Evolutionary conservation across 1,140 invertebrate species (phyloP).

Genomic region (Pseudomyrmex flavicornis): DNA sequence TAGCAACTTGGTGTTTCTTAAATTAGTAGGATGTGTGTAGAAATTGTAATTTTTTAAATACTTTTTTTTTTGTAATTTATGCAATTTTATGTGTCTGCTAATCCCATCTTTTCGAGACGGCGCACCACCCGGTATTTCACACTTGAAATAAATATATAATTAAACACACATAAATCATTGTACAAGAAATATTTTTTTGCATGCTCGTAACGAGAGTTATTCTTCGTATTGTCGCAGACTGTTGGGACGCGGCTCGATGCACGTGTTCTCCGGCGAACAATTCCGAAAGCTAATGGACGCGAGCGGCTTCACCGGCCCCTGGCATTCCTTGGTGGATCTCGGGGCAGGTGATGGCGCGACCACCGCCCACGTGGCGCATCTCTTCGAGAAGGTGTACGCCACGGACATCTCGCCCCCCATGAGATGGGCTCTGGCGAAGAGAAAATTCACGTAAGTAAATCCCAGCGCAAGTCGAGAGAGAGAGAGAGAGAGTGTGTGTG

Average conservation of each 20-base stretch:
- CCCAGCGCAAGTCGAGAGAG: background rate
- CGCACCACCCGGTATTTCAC: too few relatives aligned
- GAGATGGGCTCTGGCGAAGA: constrained; percentile 89
- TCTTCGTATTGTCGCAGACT: constrained; percentile 87
- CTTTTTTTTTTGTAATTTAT: too few relatives aligned
- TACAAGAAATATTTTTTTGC: too few relatives aligned
- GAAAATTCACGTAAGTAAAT: constrained; percentile 90
- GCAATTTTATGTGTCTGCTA: too few relatives aligned
- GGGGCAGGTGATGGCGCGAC: constrained; percentile 97
- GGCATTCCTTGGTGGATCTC: constrained; percentile 91
- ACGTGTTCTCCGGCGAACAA: constrained; percentile 93
- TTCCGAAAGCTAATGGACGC: constrained; percentile 88
- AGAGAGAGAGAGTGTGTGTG: too few relatives aligned
- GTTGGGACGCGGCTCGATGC: constrained; percentile 95
- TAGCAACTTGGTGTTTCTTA: too few relatives aligned
- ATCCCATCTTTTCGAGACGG: too few relatives aligned
- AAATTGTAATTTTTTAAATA: too few relatives aligned
- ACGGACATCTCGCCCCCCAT: constrained; percentile 95
- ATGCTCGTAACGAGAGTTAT: constrained; percentile 14
- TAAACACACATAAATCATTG: too few relatives aligned
- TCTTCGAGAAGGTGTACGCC: constrained; percentile 91
- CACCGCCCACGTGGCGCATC: constrained; percentile 90
- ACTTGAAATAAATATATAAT: too few relatives aligned
- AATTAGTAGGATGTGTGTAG: too few relatives aligned
- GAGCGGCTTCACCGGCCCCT: constrained; percentile 79